A percentile compares a stretch with the other conserved stretches of the same genome.
These are phyloP conservation scores for Tinea semifulvella DNA, from an alignment of 2,888 invertebrate species.

Conservation along the genomic window DNA sequence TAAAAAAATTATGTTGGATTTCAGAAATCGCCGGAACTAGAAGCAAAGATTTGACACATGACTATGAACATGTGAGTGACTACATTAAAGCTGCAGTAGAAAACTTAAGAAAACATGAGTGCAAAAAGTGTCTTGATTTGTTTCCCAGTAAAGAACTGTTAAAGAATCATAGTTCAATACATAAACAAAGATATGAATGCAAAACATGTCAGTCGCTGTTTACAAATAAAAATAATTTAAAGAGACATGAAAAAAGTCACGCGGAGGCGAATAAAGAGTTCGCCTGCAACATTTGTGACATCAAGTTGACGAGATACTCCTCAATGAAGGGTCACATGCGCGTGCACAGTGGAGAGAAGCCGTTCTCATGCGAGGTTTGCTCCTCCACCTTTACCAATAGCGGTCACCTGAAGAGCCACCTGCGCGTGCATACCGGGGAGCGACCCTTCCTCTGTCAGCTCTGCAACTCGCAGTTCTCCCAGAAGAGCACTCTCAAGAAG, in stretches of 20 bases:
- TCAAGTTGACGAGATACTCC: conserved; percentile 36
- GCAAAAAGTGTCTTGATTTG: neutral
- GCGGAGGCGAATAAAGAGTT: conserved; percentile 40
- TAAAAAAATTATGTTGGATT: no score
- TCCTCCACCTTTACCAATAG: conserved; percentile 47
- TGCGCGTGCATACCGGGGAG: conserved; percentile 50
- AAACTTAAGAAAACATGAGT: neutral
- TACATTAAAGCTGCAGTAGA: neutral
- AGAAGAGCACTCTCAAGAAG: conserved; percentile 53
- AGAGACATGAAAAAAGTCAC: conserved; percentile 49
- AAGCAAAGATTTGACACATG: no score
- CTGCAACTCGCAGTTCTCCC: conserved; percentile 50
- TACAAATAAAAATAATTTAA: conserved; percentile 37
- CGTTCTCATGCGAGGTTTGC: conserved; percentile 46
- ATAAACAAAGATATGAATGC: neutral
- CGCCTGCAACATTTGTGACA: conserved; percentile 37
- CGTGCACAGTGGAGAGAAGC: conserved; percentile 48
- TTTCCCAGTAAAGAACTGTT: neutral
- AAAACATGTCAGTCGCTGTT: neutral
- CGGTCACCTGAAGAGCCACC: conserved; percentile 51
- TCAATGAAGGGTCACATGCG: conserved; percentile 54
- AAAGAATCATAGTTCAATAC: neutral
- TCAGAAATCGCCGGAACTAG: no score
- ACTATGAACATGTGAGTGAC: neutral
- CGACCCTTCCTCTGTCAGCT: conserved; percentile 42